Evolutionary conservation across 1,140 invertebrate genomes (phyloP).

Genomic region (Lysiphlebus fabarum): DNA sequence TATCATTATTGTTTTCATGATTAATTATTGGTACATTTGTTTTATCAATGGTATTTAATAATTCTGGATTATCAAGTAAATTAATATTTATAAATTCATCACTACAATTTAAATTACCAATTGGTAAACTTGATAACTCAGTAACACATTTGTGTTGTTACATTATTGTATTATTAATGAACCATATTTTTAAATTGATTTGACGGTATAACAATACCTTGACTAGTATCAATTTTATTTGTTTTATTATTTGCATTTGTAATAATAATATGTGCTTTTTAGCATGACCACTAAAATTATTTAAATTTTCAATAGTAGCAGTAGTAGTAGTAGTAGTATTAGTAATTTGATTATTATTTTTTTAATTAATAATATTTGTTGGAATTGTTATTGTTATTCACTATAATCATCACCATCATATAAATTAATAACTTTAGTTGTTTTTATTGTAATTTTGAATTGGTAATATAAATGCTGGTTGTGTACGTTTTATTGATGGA

Average conservation of each 20-base stretch:
- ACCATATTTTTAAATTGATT: slow-evolving; percentile 8
- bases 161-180: slow-evolving; percentile 19
- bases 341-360: background rate
- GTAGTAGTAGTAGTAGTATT: too few relatives aligned
- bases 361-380: background rate
- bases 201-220: background rate
- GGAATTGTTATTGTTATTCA: background rate
- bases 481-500: background rate
- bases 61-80: slow-evolving; percentile 40
- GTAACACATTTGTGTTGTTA: slow-evolving; percentile 3
- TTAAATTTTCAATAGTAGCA: background rate
- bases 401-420: background rate
- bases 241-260: too few relatives aligned
- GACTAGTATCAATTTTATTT: too few relatives aligned
- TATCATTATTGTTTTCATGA: slow-evolving; percentile 25
- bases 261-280: too few relatives aligned
- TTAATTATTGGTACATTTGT: slow-evolving; percentile 1
- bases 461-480: background rate
- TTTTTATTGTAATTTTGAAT: background rate
- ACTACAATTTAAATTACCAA: slow-evolving; percentile 14
- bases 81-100: slow-evolving; percentile 46
- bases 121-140: slow-evolving; percentile 21
- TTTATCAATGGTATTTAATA: slow-evolving; percentile 27
- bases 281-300: too few relatives aligned
- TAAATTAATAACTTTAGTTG: background rate